Base-by-base conservation (phyloP, 2,113 vertebrate genomes). In the Noctilio leporinus region DNA sequence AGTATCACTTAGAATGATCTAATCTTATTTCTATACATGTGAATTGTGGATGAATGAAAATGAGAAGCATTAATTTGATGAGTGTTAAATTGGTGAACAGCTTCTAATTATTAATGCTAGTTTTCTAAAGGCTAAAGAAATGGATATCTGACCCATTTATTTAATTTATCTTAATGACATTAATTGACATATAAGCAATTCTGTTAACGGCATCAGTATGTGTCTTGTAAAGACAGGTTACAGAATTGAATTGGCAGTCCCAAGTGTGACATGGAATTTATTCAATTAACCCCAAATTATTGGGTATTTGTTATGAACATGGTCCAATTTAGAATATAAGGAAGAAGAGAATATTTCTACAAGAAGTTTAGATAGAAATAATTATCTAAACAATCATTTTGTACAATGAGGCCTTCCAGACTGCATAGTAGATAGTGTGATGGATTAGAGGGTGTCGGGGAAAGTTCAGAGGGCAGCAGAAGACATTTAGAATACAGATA, bases 141-240 rank as follows among this genome's bases (percentile, higher is more conserved):
- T 57, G 28, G 40, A 77, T 83, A 95, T 89, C 70, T 93, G 69
- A 96, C 82, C 30, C 83, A 96, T 95, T 97, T 57, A 90, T 88
- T 95, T 94, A 96, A 96, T 84, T 93, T 97, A 93, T 95, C 83
- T 87, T 96, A 95, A 96, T 95, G 84, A 91, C 87, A 47, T 57
- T 97, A 96, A 97, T 96, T 97, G 83, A 57, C 95, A 93, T 72
- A 89, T 91, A 96, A 89, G 83, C 83, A 94, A 94, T 97, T 94
- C 70, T 96, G 84, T 89, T 95, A 97, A 97, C 96, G 83, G 73
- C 55, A 96, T 96, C 75, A 94, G 89, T 89, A 91, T 93, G 78
- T 95, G 70, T 75, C 93, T 91, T 93, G 22, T 84, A 95, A 91
- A 93, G 75, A 95, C 78, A 95, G 83, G 89, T 93, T 93, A 72